Percentiles rank a stretch among this genome's conserved stretches.
Conservation (phyloP, 2,888 invertebrate genomes). For the Eupeodes luniger region DNA sequence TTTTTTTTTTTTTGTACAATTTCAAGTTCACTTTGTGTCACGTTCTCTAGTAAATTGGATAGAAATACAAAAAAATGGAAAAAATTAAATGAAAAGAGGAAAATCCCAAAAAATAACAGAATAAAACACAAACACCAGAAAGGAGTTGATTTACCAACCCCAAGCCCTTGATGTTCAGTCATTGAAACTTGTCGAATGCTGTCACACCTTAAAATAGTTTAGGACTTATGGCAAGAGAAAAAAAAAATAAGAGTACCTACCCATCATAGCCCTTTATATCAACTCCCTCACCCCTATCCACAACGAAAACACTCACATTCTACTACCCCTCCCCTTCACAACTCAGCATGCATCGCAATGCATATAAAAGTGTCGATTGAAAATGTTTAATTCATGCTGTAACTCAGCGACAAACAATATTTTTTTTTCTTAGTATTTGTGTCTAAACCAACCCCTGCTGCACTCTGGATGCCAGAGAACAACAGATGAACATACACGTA, state of each 20-base stretch:
- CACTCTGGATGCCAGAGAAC: conserved; percentile 26
- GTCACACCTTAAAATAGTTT: conserved; percentile 70
- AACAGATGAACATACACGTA: conserved; percentile 70
- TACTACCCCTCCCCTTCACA: neutral
- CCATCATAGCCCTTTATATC: conserved; percentile 21
- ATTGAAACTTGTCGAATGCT: conserved; percentile 63
- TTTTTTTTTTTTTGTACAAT: conserved; percentile 19
- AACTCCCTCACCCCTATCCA: neutral
- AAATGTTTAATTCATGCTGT: conserved; percentile 75
- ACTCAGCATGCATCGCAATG: conserved; percentile 43
- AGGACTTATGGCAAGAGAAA: conserved; percentile 24
- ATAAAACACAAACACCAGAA: conserved; percentile 42
- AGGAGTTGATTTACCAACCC: conserved; percentile 51
- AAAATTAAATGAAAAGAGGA: conserved; percentile 18
- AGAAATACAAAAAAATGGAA: neutral
- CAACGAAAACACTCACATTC: neutral
- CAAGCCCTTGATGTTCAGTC: conserved; percentile 42
- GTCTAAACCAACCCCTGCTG: conserved; percentile 54
- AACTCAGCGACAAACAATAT: conserved; percentile 74
- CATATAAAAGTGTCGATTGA: conserved; percentile 76
- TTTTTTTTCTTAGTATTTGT: conserved; percentile 24
- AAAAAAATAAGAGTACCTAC: conserved; percentile 3
- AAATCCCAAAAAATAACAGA: neutral
- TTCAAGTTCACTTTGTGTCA: conserved; percentile 71
- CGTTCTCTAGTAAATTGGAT: conserved; percentile 46